Evolutionary conservation across 2,113 vertebrate species (phyloP).

Genomic region (Pitta sordida): DNA sequence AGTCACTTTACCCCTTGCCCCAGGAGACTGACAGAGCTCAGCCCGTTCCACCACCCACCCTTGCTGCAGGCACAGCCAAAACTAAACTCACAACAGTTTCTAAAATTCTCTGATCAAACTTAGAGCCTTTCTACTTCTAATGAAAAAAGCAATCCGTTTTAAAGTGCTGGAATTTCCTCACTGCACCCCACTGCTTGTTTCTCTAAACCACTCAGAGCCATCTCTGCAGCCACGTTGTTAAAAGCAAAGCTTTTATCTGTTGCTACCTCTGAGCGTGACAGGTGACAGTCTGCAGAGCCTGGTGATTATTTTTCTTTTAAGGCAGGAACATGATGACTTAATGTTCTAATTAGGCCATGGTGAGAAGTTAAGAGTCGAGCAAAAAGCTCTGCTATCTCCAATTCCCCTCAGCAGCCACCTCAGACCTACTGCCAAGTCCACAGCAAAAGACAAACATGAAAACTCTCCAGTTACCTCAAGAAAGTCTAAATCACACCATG

Average conservation of each 20-base stretch:
- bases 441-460: background rate
- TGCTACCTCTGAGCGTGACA: background rate
- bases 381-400: background rate
- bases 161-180: background rate
- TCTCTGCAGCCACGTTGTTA: background rate
- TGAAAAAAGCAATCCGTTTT: background rate
- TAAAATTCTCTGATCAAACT: background rate
- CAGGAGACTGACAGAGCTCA: accelerated
- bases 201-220: background rate
- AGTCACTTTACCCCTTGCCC: no score
- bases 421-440: background rate
- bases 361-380: background rate
- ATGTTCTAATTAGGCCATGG: background rate
- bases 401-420: background rate
- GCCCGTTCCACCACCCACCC: background rate
- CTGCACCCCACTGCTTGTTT: background rate
- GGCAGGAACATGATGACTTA: background rate
- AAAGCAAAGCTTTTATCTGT: background rate
- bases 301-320: background rate
- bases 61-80: background rate
- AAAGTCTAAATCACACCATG: background rate
- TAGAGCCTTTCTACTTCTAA: background rate
- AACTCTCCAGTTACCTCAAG: background rate
- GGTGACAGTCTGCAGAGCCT: background rate
- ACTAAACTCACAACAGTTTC: background rate